phyloP scores from a whole-genome alignment of 2,113 vertebrate species.

The Peromyscus californicus region DNA sequence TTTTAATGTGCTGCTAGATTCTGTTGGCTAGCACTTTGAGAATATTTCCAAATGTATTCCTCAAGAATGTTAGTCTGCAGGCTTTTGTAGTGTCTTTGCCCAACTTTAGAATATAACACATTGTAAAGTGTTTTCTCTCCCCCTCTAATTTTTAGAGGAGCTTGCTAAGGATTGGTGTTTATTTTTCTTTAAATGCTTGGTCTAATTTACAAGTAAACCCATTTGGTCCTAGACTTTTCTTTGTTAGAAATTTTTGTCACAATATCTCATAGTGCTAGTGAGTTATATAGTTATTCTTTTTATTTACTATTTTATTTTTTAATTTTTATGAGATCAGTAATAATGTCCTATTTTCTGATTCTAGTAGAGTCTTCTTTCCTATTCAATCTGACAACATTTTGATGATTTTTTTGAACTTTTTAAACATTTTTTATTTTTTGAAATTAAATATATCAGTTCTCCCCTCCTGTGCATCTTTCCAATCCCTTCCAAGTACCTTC shows the following conservation, averaged over 20 bases:
- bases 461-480: too few relatives aligned
- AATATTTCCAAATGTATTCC: background rate
- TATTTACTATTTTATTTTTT: background rate
- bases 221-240: background rate
- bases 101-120: background rate
- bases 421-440: too few relatives aligned
- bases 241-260: background rate
- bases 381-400: background rate
- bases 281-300: background rate
- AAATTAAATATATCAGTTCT: too few relatives aligned
- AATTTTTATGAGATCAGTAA: background rate
- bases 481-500: background rate
- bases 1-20: background rate
- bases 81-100: background rate
- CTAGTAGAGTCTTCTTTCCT: background rate
- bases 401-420: background rate
- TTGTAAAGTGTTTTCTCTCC: background rate
- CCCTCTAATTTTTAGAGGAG: background rate
- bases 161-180: constrained; percentile 14
- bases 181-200: background rate
- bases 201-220: background rate
- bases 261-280: background rate
- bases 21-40: background rate
- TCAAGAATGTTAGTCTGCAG: background rate
- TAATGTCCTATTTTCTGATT: background rate